Conservation (phyloP, 2,888 invertebrate species). For the Altica lythri region DNA sequence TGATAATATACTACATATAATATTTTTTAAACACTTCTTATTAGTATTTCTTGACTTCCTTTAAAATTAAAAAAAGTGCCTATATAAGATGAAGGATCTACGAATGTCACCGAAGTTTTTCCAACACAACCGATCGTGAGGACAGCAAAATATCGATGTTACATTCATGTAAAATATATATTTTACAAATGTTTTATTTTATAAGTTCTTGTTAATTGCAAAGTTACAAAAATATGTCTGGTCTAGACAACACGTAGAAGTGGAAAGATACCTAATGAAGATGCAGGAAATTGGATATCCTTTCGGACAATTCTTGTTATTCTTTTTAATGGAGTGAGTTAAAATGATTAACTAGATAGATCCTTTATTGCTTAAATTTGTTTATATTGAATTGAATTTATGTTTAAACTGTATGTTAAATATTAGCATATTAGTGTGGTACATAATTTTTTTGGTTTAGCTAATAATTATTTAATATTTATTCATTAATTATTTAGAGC, state of each 20-base stretch:
- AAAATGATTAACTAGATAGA: no score
- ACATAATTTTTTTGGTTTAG: neutral
- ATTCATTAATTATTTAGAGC: slow-evolving; percentile 33
- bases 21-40: no score
- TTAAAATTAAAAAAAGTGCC: no score
- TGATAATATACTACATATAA: no score
- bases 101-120: slow-evolving; percentile 5
- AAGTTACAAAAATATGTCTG: slow-evolving; percentile 39
- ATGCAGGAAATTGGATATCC: slow-evolving; percentile 43
- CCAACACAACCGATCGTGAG: slow-evolving; percentile 6
- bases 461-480: neutral
- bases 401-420: neutral
- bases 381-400: slow-evolving; percentile 2
- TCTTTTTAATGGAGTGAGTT: slow-evolving; percentile 42
- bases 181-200: no score
- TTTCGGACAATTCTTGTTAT: slow-evolving; percentile 38
- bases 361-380: no score
- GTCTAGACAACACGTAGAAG: slow-evolving; percentile 35
- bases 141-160: slow-evolving; percentile 41
- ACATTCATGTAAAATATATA: slow-evolving; percentile 35
- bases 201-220: no score
- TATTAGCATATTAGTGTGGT: neutral
- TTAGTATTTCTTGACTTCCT: no score
- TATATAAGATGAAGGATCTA: neutral
- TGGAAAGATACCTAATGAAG: slow-evolving; percentile 33